phyloP scores from a whole-genome alignment of 53 echinoderm and acorn worm genomes.

The Luidia sarsii region DNA sequence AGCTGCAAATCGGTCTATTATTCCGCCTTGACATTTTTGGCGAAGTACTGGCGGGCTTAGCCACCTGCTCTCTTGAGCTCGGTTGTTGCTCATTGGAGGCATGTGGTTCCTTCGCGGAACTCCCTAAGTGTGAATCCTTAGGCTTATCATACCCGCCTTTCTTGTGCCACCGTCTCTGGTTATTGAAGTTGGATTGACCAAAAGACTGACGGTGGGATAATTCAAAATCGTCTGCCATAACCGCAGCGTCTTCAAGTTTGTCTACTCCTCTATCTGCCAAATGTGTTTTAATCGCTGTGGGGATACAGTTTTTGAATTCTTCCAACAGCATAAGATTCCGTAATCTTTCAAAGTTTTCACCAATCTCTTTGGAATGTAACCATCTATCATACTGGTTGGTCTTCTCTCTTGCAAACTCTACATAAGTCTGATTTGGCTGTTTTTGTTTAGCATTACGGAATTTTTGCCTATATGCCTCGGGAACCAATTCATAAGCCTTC shows the following conservation, averaged over 20 bases:
- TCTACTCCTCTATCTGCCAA: slow-evolving; percentile 36
- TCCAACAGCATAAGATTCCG: slow-evolving; percentile 55
- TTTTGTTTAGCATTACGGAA: slow-evolving; percentile 48
- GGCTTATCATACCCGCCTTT: too few relatives aligned
- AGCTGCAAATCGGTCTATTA: not conserved
- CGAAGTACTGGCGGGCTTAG: not conserved
- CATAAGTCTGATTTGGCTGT: slow-evolving; percentile 52
- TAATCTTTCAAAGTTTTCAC: slow-evolving; percentile 39
- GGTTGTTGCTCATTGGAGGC: too few relatives aligned
- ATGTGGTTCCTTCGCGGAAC: too few relatives aligned
- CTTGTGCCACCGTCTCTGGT: too few relatives aligned
- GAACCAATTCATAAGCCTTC: slow-evolving; percentile 68
- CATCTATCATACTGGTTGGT: slow-evolving; percentile 61
- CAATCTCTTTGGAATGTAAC: slow-evolving; percentile 42
- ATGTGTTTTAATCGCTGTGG: slow-evolving; percentile 52
- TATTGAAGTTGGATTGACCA: too few relatives aligned
- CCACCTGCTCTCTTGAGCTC: too few relatives aligned
- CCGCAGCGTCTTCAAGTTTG: slow-evolving; percentile 47
- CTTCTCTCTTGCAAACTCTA: slow-evolving; percentile 59
- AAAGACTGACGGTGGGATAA: too few relatives aligned
- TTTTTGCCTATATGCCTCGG: slow-evolving; percentile 70
- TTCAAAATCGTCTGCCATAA: not conserved
- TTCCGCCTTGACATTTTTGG: not conserved
- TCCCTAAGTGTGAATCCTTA: too few relatives aligned
- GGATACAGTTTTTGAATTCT: slow-evolving; percentile 54